Conservation (phyloP, 2,113 vertebrate genomes). For the Daphoenositta chrysoptera region DNA sequence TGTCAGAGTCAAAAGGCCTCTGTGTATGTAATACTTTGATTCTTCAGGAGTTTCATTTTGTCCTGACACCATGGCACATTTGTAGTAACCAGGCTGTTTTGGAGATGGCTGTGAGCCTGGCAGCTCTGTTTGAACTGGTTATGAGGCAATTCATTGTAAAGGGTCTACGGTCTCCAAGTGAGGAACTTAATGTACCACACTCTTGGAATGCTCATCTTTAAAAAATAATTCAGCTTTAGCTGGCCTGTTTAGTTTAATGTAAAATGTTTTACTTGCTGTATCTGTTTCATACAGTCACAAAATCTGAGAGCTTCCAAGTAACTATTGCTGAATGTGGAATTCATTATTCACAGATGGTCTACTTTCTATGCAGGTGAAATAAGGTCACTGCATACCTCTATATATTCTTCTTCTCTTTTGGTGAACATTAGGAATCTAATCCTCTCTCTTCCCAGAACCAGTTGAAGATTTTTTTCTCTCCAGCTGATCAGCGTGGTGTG, state of each 20-base stretch:
- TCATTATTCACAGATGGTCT: not conserved
- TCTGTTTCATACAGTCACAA: not conserved
- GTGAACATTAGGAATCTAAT: not conserved
- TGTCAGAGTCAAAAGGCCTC: not conserved
- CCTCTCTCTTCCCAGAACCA: not conserved
- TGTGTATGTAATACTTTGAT: not conserved
- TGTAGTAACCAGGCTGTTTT: not conserved
- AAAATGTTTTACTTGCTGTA: not conserved
- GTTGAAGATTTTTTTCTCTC: not conserved
- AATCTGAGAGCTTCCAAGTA: not conserved
- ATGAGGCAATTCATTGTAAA: not conserved
- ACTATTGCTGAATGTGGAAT: not conserved
- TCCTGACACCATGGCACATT: not conserved
- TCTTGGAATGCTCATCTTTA: not conserved
- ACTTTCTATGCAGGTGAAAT: not conserved
- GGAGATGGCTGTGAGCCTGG: not conserved
- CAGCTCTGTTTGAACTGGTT: not conserved
- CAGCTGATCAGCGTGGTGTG: not conserved
- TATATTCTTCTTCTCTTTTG: not conserved
- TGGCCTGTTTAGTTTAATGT: not conserved
- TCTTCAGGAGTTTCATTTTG: not conserved
- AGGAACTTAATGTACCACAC: not conserved
- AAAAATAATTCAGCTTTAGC: not conserved
- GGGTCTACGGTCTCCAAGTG: rapidly evolving
- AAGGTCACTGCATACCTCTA: not conserved